phyloP scores from a whole-genome alignment of 2,797 vertebrate species.

The Manis crassicaudata region DNA sequence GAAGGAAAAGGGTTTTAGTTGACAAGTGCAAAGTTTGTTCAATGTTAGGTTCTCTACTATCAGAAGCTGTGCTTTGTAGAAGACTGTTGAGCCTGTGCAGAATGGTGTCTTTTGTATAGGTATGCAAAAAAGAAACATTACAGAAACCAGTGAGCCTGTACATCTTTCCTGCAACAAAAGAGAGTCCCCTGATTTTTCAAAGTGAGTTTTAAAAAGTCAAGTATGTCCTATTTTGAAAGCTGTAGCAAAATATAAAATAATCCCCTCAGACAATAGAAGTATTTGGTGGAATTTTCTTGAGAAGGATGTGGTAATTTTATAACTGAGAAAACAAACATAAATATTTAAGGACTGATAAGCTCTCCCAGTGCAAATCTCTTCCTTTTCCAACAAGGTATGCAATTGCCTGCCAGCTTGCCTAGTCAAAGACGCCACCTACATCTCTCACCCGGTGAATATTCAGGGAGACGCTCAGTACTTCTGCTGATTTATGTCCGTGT shows the following conservation, averaged over 20 bases:
- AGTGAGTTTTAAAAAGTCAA: conserved; percentile 48
- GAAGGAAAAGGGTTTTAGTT: neutral
- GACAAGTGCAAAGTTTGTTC: neutral
- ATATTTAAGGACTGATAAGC: conserved; percentile 67
- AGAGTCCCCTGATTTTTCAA: conserved; percentile 34
- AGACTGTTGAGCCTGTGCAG: neutral
- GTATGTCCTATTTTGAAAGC: conserved; percentile 38
- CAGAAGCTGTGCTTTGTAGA: neutral
- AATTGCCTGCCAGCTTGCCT: conserved; percentile 21
- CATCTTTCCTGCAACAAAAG: neutral
- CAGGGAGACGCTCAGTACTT: conserved; percentile 25
- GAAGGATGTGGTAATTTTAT: conserved; percentile 53
- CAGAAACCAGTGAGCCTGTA: neutral
- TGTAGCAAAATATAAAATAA: conserved; percentile 8
- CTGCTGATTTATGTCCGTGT: conserved; percentile 37
- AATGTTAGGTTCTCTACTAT: neutral
- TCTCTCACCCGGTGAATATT: conserved; percentile 29
- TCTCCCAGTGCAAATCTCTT: conserved; percentile 40
- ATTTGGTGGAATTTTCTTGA: conserved; percentile 52
- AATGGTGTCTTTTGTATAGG: neutral
- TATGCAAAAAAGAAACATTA: conserved; percentile 4
- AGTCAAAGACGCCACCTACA: conserved; percentile 15
- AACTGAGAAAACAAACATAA: conserved; percentile 52
- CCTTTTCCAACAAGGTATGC: neutral
- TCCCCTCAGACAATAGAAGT: conserved; percentile 30